phyloP scores from a whole-genome alignment of 53 echinoderm and acorn worm genomes.

The Astropecten irregularis region DNA sequence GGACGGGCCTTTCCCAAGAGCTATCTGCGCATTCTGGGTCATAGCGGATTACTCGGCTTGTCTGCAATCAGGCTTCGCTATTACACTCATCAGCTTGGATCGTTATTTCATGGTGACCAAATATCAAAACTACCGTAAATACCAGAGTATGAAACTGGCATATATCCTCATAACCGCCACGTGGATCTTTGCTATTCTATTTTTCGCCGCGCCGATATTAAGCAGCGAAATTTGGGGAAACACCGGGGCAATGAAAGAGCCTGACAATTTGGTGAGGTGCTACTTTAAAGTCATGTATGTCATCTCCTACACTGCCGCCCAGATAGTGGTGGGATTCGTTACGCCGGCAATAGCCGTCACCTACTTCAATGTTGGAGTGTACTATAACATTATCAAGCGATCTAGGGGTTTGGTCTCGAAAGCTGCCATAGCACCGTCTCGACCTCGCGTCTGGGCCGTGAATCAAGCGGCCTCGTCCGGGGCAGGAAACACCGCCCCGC shows the following conservation, averaged over 20 bases:
- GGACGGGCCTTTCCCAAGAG: slow-evolving; percentile 37
- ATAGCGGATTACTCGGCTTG: slow-evolving; percentile 39
- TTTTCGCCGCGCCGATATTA: slow-evolving; percentile 19
- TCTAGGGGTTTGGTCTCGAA: slow-evolving; percentile 15
- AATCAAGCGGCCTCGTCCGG: neutral
- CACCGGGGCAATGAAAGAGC: neutral
- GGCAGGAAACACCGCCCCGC: neutral
- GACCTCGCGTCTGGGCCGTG: too few species aligned
- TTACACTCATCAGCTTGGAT: slow-evolving; percentile 49
- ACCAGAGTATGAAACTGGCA: slow-evolving; percentile 21
- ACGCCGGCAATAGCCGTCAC: neutral
- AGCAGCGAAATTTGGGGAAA: slow-evolving; percentile 4
- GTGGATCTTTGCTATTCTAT: slow-evolving; percentile 4
- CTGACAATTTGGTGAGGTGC: slow-evolving; percentile 28
- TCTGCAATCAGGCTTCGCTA: slow-evolving; percentile 37
- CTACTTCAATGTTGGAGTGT: slow-evolving; percentile 43
- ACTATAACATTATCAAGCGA: slow-evolving; percentile 20
- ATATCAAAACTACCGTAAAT: slow-evolving; percentile 26
- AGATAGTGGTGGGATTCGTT: slow-evolving; percentile 17
- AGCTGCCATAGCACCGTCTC: neutral
- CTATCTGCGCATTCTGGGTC: slow-evolving; percentile 16
- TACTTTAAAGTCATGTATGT: slow-evolving; percentile 36
- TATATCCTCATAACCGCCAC: neutral
- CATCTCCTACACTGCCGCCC: slow-evolving; percentile 30
- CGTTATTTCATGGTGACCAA: slow-evolving; percentile 44